Evolutionary conservation across 2,888 invertebrate species (phyloP).

Genomic region (Perizoma flavofasciatum): DNA sequence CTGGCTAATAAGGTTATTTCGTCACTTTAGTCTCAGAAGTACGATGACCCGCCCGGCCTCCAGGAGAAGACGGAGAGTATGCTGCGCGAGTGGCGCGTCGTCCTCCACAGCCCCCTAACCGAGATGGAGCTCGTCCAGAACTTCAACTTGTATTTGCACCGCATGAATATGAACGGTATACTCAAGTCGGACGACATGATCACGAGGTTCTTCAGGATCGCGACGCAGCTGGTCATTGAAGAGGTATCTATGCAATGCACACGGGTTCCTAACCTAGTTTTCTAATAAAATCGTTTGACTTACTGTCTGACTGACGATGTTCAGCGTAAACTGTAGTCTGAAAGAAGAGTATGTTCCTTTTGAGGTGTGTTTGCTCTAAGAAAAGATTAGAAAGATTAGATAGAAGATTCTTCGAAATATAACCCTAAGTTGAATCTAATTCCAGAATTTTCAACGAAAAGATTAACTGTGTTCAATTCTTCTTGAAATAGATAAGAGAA

Average conservation of each 20-base stretch:
- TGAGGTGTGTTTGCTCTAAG: too few species aligned
- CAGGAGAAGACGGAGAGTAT: conserved; percentile 97
- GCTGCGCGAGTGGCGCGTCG: conserved; percentile 97
- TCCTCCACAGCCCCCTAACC: conserved; percentile 92
- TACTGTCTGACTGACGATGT: too few species aligned
- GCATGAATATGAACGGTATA: conserved; percentile 96
- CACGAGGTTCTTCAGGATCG: conserved; percentile 97
- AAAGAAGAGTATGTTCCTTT: too few species aligned
- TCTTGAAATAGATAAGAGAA: too few species aligned
- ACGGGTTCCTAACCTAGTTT: not conserved
- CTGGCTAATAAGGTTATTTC: too few species aligned
- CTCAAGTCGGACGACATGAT: conserved; percentile 98
- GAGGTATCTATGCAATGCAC: conserved; percentile 81
- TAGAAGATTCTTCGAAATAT: too few species aligned
- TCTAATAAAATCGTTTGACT: not conserved
- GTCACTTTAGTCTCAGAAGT: conserved; percentile 84
- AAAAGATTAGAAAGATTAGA: too few species aligned
- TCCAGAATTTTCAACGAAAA: too few species aligned
- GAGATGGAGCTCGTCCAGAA: conserved; percentile 95
- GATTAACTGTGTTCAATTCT: too few species aligned
- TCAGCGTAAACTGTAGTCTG: too few species aligned
- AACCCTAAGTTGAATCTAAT: too few species aligned
- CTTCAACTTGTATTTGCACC: conserved; percentile 96
- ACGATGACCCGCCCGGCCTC: conserved; percentile 96
- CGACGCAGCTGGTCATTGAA: conserved; percentile 98